Evolutionary conservation across 2,888 invertebrate species (phyloP).

Genomic region (Vandiemenella viatica): DNA sequence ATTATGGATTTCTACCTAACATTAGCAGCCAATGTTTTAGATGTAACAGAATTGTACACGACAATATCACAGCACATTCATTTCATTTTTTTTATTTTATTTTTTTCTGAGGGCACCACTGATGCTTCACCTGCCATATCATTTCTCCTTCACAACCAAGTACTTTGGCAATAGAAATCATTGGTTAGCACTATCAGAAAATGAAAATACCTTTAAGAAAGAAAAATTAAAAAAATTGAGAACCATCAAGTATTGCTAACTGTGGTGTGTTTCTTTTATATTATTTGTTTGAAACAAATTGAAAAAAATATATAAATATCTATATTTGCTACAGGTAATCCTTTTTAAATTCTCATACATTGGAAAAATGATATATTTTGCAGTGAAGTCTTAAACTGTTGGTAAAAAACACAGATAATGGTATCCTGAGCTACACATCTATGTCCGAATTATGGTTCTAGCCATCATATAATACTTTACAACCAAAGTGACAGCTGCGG

Average conservation of each 20-base stretch:
- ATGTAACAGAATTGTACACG: conserved; percentile 16
- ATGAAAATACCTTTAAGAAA: no score
- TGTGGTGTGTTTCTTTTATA: no score
- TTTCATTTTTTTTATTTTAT: conserved; percentile 7
- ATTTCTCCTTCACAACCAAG: conserved; percentile 12
- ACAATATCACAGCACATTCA: conserved; percentile 18
- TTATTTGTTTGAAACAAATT: no score
- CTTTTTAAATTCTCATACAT: background rate
- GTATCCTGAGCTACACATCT: conserved; percentile 15
- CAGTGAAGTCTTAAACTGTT: background rate
- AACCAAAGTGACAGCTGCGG: conserved; percentile 9
- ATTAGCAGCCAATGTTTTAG: conserved; percentile 14
- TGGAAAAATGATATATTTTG: background rate
- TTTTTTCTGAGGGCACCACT: conserved; percentile 7
- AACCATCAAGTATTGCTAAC: no score
- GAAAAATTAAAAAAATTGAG: no score
- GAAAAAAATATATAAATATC: no score
- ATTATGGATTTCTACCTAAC: conserved; percentile 8
- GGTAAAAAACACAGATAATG: conserved; percentile 12
- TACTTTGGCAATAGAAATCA: conserved; percentile 1
- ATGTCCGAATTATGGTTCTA: conserved; percentile 10
- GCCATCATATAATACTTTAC: conserved; percentile 14
- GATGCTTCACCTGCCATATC: conserved; percentile 10
- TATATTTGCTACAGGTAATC: background rate
- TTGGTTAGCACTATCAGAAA: no score